Evolutionary conservation across 2,888 invertebrate species (phyloP), one percentile per base, ranked within the genome.

Genomic region (Pseudococcus viburni): DNA sequence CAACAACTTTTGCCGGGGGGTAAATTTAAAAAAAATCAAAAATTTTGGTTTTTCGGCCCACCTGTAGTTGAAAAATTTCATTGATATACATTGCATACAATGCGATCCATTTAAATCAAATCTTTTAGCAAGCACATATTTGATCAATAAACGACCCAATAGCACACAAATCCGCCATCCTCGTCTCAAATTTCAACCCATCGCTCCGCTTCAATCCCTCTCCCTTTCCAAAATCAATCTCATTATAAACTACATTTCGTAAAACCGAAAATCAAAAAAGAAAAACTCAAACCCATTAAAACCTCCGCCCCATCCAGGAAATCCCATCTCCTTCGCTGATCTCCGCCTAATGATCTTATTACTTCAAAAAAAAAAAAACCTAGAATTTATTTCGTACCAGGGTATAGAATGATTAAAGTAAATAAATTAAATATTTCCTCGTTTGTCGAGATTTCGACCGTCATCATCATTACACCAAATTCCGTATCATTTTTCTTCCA

Each of bases 391-490:
- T 83, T 17, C 42, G 42, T 42, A 42, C 42, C 9, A 42, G 6
- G 42, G 8, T 8, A n/a, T 86, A 86, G n/a, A n/a, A 68, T 86
- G 86, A 86, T 86, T 46, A 86, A 19, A 68, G 86, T 86, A 86
- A 86, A 86, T 86, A 86, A 86, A 86, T 86, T 86, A 86, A 86
- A 86, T 86, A 68, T 64, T 86, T 86, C 86, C 86, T 86, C 68
- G 86, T 86, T 86, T 86, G 86, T 86, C 86, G 86, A 86, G 64
- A 64, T 86, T 86, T 86, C 86, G 19, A 33, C 68, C 64, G 86
- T 86, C 86, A 64, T 86, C 86, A 86, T 86, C 64, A 86, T 86
- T 86, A 86, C 68, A 46, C 42, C 42, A 46, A 59, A 86, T 86
- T 46, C 46, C 15, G 86, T 19, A 86, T 86, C 86, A 64, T 86